phyloP scores from a whole-genome alignment of 2,888 invertebrate species.

The Fragum sueziense region DNA sequence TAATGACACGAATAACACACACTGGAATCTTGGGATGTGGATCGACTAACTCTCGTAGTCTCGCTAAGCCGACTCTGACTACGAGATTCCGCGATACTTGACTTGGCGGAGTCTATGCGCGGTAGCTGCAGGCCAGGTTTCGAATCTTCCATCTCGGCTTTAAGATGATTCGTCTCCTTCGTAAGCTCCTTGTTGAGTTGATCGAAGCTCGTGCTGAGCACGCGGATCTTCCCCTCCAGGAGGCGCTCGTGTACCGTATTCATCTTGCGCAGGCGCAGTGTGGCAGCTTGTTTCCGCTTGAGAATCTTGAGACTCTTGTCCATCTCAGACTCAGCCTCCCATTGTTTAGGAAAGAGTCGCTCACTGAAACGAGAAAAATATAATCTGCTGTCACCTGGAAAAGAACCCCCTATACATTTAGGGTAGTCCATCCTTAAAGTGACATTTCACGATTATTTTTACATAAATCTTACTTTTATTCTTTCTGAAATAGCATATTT shows the following conservation, averaged over 20 bases:
- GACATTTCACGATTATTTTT: too few species aligned
- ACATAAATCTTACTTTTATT: too few species aligned
- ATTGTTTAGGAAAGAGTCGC: slow-evolving; percentile 35
- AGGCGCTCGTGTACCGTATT: slow-evolving; percentile 59
- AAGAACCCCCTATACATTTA: too few species aligned
- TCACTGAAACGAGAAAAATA: slow-evolving; percentile 44
- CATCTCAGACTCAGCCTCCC: slow-evolving; percentile 60
- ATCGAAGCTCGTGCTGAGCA: slow-evolving; percentile 49
- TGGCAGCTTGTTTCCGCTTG: slow-evolving; percentile 58
- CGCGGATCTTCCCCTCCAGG: slow-evolving; percentile 51
- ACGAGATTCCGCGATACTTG: slow-evolving; percentile 47
- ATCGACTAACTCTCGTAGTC: slow-evolving; percentile 16
- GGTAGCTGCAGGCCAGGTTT: slow-evolving; percentile 16
- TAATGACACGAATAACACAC: slow-evolving; percentile 56
- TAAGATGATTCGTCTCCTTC: slow-evolving; percentile 57
- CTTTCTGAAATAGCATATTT: too few species aligned
- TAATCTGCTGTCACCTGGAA: too few species aligned
- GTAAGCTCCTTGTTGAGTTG: slow-evolving; percentile 52
- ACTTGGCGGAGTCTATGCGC: slow-evolving; percentile 44
- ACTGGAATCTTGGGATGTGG: slow-evolving; percentile 11
- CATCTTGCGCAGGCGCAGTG: slow-evolving; percentile 60
- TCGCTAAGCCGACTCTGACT: slow-evolving; percentile 43
- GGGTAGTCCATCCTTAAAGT: too few species aligned
- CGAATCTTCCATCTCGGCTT: slow-evolving; percentile 55
- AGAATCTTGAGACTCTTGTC: slow-evolving; percentile 57